phyloP scores from a whole-genome alignment of 2,797 vertebrate genomes.

The Melanotaenia pygmaea region DNA sequence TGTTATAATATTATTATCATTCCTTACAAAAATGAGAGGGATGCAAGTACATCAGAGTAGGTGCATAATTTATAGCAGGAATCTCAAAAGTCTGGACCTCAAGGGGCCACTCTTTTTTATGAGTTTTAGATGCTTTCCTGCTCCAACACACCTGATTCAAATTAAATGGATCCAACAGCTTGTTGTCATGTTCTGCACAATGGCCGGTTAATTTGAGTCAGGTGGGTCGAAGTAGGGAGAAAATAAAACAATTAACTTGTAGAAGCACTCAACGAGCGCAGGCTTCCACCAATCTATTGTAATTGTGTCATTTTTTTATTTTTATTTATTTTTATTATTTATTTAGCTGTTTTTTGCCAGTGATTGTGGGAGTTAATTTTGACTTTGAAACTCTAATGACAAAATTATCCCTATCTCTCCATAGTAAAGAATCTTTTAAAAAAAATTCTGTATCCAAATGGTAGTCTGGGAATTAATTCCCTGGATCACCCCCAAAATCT shows the following conservation, averaged over 20 bases:
- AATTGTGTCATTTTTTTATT: too few relatives aligned
- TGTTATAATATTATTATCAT: not conserved
- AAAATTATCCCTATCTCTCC: too few relatives aligned
- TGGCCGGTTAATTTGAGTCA: not conserved
- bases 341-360: not conserved
- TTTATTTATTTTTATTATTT: too few relatives aligned
- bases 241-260: not conserved
- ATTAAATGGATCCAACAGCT: not conserved
- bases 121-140: not conserved
- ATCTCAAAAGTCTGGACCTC: not conserved
- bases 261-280: too few relatives aligned
- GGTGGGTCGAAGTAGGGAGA: not conserved
- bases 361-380: not conserved
- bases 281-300: too few relatives aligned
- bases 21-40: not conserved
- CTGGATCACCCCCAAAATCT: too few relatives aligned
- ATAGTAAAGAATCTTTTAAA: too few relatives aligned
- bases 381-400: too few relatives aligned
- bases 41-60: constrained; percentile 2
- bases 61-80: not conserved
- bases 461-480: too few relatives aligned
- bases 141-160: not conserved
- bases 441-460: too few relatives aligned
- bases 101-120: not conserved
- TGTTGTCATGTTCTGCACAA: not conserved